Conservation (phyloP, 2,113 vertebrate species). For the Xyliphius kryptos region DNA sequence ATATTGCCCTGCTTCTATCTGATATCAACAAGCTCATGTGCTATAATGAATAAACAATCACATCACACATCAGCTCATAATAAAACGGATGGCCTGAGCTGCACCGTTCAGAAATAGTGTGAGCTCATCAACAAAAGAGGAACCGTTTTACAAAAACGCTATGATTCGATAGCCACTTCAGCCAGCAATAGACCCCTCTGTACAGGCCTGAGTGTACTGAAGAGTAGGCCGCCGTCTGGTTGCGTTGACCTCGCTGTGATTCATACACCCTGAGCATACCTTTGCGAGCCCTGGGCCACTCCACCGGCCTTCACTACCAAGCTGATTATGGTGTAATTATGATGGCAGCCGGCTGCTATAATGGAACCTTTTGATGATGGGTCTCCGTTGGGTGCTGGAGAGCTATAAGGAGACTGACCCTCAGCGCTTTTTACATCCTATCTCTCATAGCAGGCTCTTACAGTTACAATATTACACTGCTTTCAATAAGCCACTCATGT, state of each 20-base stretch:
- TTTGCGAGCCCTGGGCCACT: constrained; percentile 24
- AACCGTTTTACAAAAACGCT: constrained; percentile 22
- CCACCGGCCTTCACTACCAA: constrained; percentile 19
- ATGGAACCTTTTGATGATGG: constrained; percentile 33
- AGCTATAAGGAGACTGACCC: constrained; percentile 31
- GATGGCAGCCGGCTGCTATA: constrained; percentile 26
- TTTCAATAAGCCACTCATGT: too few relatives aligned
- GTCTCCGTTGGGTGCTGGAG: constrained; percentile 27
- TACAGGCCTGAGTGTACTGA: constrained; percentile 24
- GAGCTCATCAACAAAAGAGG: constrained; percentile 32
- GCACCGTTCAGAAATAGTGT: constrained; percentile 1
- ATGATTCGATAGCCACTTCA: constrained; percentile 32
- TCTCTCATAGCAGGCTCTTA: neutral
- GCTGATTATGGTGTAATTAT: constrained; percentile 36
- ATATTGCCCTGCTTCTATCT: constrained; percentile 3
- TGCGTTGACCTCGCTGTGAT: constrained; percentile 23
- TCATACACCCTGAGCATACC: constrained; percentile 21
- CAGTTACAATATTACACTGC: neutral
- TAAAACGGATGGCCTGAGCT: constrained; percentile 3
- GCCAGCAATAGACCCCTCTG: constrained; percentile 19
- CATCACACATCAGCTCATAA: constrained; percentile 7
- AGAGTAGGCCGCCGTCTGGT: constrained; percentile 28
- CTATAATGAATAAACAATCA: constrained; percentile 12
- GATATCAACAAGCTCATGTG: constrained; percentile 3
- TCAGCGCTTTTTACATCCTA: constrained; percentile 14